phyloP scores from a whole-genome alignment of 2,888 invertebrate species.

The Bombylius major region DNA sequence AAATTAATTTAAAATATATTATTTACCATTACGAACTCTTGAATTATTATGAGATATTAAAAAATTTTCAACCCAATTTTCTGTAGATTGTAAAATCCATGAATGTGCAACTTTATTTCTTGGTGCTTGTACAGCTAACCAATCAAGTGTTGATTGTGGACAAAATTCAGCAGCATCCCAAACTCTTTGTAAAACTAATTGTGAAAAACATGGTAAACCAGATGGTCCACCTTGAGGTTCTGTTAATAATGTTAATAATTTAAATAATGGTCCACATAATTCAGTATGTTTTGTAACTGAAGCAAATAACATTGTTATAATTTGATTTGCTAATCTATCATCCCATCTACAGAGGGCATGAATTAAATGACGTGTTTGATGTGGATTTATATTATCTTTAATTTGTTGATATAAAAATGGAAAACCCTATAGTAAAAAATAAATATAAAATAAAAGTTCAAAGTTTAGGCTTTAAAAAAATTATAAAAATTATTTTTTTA shows the following conservation, averaged over 20 bases:
- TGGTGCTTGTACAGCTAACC: slow-evolving; percentile 74
- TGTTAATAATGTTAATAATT: slow-evolving; percentile 73
- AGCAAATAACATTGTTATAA: slow-evolving; percentile 81
- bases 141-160: slow-evolving; percentile 83
- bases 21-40: slow-evolving; percentile 65
- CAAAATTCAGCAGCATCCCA: slow-evolving; percentile 87
- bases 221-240: slow-evolving; percentile 66
- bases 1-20: slow-evolving; percentile 1
- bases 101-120: slow-evolving; percentile 82
- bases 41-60: slow-evolving; percentile 74
- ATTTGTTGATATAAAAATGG: slow-evolving; percentile 92
- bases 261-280: slow-evolving; percentile 83
- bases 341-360: slow-evolving; percentile 87
- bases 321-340: slow-evolving; percentile 74
- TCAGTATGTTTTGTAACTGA: slow-evolving; percentile 85
- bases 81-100: slow-evolving; percentile 85
- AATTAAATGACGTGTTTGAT: slow-evolving; percentile 82
- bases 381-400: slow-evolving; percentile 81
- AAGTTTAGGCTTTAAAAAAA: background rate
- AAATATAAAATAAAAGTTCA: slow-evolving; percentile 2
- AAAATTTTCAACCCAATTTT: slow-evolving; percentile 83
- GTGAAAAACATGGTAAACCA: slow-evolving; percentile 82
- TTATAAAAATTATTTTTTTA: background rate
- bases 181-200: slow-evolving; percentile 71
- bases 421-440: slow-evolving; percentile 52